Percentiles rank a stretch among this genome's conserved stretches.
Evolutionary conservation across 1,140 invertebrate genomes (phyloP).

Genomic region (Caenorhabditis latens): DNA sequence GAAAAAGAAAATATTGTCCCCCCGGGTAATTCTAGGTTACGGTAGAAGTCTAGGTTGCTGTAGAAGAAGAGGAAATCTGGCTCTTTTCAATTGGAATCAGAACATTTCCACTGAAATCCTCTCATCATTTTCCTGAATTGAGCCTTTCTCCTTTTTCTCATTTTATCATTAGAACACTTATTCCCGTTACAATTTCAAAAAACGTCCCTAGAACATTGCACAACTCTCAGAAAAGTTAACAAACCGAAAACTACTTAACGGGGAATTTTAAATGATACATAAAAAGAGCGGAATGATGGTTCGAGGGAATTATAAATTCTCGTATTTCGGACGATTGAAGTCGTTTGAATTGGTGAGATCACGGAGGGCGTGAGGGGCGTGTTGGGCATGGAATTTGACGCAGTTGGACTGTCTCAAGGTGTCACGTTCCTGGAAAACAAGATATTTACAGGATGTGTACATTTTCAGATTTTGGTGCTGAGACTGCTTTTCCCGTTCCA

Average conservation of each 20-base stretch:
- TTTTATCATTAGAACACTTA: not conserved
- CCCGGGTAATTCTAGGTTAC: not conserved
- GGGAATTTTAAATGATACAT: not conserved
- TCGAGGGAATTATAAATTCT: not conserved
- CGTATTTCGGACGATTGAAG: not conserved
- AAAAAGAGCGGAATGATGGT: not conserved
- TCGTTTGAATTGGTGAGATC: not conserved
- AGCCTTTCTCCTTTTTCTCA: not conserved
- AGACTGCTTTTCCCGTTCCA: too few relatives aligned
- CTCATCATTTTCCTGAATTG: conserved; percentile 6
- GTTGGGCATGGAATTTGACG: not conserved
- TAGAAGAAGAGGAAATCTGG: too few relatives aligned
- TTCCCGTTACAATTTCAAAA: not conserved
- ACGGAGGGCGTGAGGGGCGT: not conserved
- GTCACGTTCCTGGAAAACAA: too few relatives aligned
- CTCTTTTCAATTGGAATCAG: conserved; percentile 3
- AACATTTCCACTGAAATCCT: conserved; percentile 1
- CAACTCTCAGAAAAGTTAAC: not conserved
- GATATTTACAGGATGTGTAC: too few relatives aligned
- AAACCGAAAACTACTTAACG: conserved; percentile 11
- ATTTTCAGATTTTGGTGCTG: too few relatives aligned
- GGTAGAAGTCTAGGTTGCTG: too few relatives aligned
- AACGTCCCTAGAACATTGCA: not conserved
- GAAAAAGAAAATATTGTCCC: too few relatives aligned
- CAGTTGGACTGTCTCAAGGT: too few relatives aligned